A percentile compares a stretch with the other conserved stretches of the same genome.
phyloP scores from a whole-genome alignment of 2,113 vertebrate species.

The Papio anubis region DNA sequence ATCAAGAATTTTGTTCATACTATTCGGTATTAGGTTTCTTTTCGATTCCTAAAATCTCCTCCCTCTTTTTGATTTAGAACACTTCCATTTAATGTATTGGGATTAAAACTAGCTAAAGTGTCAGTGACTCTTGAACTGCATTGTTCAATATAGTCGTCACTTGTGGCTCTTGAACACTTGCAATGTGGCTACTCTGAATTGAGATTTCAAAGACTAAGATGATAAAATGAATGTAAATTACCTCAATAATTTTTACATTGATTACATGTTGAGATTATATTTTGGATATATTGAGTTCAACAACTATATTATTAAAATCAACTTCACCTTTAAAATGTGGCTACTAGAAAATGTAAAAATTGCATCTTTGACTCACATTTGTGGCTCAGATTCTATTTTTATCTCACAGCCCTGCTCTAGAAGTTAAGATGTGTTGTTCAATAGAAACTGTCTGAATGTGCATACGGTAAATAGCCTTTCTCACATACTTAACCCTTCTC shows the following conservation, averaged over 20 bases:
- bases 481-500: constrained; percentile 15
- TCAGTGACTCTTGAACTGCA: not conserved
- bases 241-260: constrained; percentile 18
- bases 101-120: constrained; percentile 37
- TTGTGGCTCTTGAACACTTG: not conserved
- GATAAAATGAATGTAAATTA: constrained; percentile 22
- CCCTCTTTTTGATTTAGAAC: not conserved
- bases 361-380: not conserved
- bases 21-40: constrained; percentile 40
- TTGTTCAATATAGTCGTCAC: not conserved
- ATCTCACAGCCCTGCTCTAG: constrained; percentile 27
- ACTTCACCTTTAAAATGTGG: constrained; percentile 21
- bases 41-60: constrained; percentile 35
- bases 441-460: constrained; percentile 4
- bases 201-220: not conserved
- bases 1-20: constrained; percentile 15
- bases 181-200: constrained; percentile 46
- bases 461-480: not conserved
- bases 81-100: constrained; percentile 22
- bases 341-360: constrained; percentile 9
- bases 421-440: constrained; percentile 11
- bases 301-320: not conserved
- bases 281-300: constrained; percentile 33
- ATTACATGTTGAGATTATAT: not conserved
- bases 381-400: constrained; percentile 52